These are phyloP conservation scores for Eurytoma adleriae DNA, from an alignment of 2,888 invertebrate species.

Conservation along the genomic window DNA sequence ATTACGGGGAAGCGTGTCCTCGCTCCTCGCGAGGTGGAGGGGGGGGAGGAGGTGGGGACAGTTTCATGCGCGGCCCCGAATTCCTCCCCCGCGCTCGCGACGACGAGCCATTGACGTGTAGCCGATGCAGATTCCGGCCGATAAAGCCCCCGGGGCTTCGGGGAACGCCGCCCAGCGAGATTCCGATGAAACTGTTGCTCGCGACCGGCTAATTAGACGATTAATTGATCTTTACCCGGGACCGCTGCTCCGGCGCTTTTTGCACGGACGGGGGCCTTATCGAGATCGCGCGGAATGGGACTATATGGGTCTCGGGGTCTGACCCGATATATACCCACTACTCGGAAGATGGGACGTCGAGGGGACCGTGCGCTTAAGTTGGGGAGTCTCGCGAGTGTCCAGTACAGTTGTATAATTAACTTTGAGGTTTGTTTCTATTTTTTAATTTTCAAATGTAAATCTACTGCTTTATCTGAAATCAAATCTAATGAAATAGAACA, in stretches of 20 bases:
- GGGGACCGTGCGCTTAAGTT: too few relatives aligned
- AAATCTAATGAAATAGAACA: too few relatives aligned
- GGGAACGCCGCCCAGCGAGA: conserved; percentile 43
- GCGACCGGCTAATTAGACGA: conserved; percentile 53
- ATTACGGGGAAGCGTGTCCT: conserved; percentile 74
- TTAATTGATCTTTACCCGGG: conserved; percentile 55
- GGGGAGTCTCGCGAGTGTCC: too few relatives aligned
- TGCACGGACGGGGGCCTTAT: too few relatives aligned
- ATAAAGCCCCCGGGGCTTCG: conserved; percentile 44
- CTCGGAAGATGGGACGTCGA: too few relatives aligned
- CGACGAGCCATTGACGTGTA: conserved; percentile 20
- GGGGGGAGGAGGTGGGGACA: not conserved
- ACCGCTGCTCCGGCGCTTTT: not conserved
- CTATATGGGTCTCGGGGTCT: too few relatives aligned
- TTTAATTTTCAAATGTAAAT: too few relatives aligned
- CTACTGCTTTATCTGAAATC: too few relatives aligned
- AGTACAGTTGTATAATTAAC: too few relatives aligned
- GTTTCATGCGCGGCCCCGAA: conserved; percentile 25
- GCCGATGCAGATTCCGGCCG: conserved; percentile 45
- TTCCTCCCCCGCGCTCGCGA: conserved; percentile 15
- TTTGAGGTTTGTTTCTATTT: too few relatives aligned
- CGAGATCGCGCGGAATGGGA: too few relatives aligned
- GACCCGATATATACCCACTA: too few relatives aligned
- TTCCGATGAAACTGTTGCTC: conserved; percentile 54
- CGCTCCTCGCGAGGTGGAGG: conserved; percentile 13